Conservation (phyloP, 2,888 invertebrate species). For the Nymphalis c-album region DNA sequence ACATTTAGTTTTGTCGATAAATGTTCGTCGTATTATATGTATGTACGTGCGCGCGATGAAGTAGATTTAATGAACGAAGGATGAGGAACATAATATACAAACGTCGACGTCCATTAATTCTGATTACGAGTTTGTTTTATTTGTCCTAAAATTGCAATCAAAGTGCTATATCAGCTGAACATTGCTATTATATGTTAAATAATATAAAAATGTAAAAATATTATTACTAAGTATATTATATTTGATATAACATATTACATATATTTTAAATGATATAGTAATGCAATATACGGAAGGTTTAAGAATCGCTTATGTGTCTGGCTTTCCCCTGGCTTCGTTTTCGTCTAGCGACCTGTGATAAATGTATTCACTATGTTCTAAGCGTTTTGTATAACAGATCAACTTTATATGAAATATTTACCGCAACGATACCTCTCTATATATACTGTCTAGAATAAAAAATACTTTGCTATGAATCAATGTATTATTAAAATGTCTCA, state of each 20-base stretch:
- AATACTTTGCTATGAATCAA: constrained; percentile 6
- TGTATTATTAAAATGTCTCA: not conserved
- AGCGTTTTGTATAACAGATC: not conserved
- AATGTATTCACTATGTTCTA: not conserved
- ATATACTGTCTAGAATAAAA: not conserved
- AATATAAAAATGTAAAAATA: too few relatives aligned
- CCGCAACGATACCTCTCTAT: constrained; percentile 10
- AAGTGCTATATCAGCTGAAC: too few relatives aligned
- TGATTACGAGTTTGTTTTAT: too few relatives aligned
- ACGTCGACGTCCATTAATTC: too few relatives aligned
- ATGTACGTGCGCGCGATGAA: too few relatives aligned
- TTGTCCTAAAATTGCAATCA: too few relatives aligned
- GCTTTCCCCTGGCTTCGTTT: not conserved
- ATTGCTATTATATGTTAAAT: too few relatives aligned
- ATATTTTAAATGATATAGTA: too few relatives aligned
- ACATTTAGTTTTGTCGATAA: not conserved
- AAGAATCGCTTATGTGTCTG: not conserved
- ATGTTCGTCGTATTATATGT: not conserved
- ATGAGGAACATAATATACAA: too few relatives aligned
- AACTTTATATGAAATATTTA: not conserved
- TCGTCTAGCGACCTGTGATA: not conserved
- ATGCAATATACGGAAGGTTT: not conserved
- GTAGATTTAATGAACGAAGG: too few relatives aligned
- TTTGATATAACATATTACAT: too few relatives aligned
- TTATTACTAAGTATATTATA: too few relatives aligned